Evolutionary conservation across 2,888 invertebrate species (phyloP), one percentile per base, ranked within the genome.

Genomic region (Mamestra brassicae): DNA sequence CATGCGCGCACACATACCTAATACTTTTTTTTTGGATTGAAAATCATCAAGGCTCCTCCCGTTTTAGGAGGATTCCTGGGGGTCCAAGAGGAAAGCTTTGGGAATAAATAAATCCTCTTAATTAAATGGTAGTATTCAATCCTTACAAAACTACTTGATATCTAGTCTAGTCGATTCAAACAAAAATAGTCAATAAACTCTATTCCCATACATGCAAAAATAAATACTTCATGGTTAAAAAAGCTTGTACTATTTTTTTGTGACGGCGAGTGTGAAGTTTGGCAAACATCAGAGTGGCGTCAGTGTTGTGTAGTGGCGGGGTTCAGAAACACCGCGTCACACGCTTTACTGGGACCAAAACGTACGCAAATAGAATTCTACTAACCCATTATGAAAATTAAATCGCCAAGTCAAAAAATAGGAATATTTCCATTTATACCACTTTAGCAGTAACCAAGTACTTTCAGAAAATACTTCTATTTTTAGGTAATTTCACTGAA

Each of bases 201-300:
- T n/a, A 45, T 26, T 3, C 36, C 36, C 4, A 38, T 15, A 42
- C 26, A 45, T 15, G 5, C n/a, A 50, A 52, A 60, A 82, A 68
- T 68, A 54, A 52, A 6, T n/a, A 60, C 47, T 50, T 60, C 50
- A 55, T 26, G 34, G 42, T n/a, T 58, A 57, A 67, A 64, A 76
- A 67, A 36, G 58, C 34, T 52, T 55, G 52, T 78, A 63, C 36
- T 42, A 42, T 7, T 69, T 47, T 74, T 66, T 83, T 74, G 71
- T 55, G 52, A 54, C 4, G 57, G 13, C 45, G 17, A 63, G 34
- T 69, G 67, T 71, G 66, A 70, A 74, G 61, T 74, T 65, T 60
- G 7, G 38, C 52, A 65, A 62, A 68, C 55, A 68, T 71, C 45
- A 74, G n/a, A 70, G 54, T 54, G 50, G 8, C 38, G 61, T 74